Percentiles rank a stretch among this genome's conserved stretches.
These are phyloP conservation scores for Taenioides sp. DNA, from an alignment of 2,797 vertebrate genomes.

Conservation along the genomic window DNA sequence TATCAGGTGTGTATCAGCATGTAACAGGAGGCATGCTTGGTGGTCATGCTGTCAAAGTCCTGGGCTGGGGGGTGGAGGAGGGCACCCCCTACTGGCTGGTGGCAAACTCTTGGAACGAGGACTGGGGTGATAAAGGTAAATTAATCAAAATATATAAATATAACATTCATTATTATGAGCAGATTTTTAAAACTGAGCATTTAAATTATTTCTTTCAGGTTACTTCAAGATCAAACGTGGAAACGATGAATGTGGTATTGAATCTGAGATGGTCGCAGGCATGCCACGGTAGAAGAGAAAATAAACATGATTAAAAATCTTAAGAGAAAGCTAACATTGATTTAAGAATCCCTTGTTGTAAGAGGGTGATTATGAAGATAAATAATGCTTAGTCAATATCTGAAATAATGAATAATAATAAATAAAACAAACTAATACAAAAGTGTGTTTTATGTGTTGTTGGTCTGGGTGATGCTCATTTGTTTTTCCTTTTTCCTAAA, in stretches of 20 bases:
- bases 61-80: conserved; percentile 90
- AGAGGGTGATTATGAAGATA: not conserved
- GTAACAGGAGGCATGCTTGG: conserved; percentile 83
- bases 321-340: not conserved
- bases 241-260: conserved; percentile 88
- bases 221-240: conserved; percentile 92
- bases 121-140: conserved; percentile 92
- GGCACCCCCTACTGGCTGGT: conserved; percentile 88
- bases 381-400: not conserved
- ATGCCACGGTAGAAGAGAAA: conserved; percentile 61
- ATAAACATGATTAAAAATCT: not conserved
- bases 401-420: not conserved
- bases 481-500: too few species aligned
- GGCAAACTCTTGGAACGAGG: conserved; percentile 94
- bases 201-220: conserved; percentile 65
- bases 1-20: conserved; percentile 90
- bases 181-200: not conserved
- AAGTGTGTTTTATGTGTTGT: not conserved
- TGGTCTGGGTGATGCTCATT: not conserved
- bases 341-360: not conserved
- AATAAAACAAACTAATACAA: not conserved
- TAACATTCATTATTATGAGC: not conserved
- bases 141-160: not conserved
- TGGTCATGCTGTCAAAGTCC: conserved; percentile 88
- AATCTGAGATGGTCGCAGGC: conserved; percentile 86